These are phyloP conservation scores for Recurvirostra avosetta DNA, from an alignment of 2,113 vertebrate genomes.

Conservation along the genomic window DNA sequence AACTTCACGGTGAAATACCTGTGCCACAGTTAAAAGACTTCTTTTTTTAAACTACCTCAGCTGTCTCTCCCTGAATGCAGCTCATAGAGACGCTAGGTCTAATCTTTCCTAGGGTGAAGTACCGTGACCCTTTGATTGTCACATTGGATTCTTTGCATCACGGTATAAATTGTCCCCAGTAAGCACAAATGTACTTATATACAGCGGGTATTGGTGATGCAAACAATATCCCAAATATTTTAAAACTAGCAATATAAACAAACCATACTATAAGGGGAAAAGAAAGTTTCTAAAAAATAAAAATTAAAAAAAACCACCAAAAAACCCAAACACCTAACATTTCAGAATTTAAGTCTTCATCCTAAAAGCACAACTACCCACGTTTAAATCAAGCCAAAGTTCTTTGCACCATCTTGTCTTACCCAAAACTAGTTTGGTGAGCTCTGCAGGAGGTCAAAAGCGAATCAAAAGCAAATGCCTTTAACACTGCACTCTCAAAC, in stretches of 20 bases:
- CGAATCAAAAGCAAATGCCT: neutral
- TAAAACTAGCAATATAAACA: neutral
- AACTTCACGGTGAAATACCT: neutral
- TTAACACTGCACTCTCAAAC: neutral
- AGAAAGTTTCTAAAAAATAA: neutral
- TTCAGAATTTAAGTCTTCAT: neutral
- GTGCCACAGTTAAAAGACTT: neutral
- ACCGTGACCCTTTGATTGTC: neutral
- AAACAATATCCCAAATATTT: neutral
- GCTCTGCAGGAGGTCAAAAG: neutral
- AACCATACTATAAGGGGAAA: neutral
- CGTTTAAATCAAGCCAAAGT: neutral
- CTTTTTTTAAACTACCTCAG: neutral
- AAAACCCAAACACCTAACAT: neutral
- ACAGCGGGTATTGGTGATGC: neutral
- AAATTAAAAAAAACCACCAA: neutral
- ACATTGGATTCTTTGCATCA: neutral
- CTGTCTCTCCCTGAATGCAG: neutral
- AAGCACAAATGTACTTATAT: neutral
- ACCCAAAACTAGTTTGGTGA: neutral
- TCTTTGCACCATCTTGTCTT: neutral
- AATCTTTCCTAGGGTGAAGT: neutral
- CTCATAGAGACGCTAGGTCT: neutral
- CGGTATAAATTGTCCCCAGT: neutral
- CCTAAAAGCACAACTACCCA: neutral